These are phyloP conservation scores for Molorchus minor DNA, from an alignment of 2,888 invertebrate species.

Conservation along the genomic window DNA sequence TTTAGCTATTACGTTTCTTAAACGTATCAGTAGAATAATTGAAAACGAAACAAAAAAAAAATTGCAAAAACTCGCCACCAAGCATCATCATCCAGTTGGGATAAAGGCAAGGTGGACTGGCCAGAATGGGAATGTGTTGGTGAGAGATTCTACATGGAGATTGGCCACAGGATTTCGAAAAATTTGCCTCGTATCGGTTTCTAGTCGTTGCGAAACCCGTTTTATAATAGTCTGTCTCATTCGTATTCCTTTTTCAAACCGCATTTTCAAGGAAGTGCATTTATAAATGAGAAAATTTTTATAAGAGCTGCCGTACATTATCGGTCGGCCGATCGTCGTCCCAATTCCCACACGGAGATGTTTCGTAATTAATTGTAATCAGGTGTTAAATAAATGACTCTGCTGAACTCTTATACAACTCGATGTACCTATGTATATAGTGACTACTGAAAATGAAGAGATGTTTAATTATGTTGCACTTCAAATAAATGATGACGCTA, in stretches of 20 bases:
- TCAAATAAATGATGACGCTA: no score
- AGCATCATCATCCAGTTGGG: no score
- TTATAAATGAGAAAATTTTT: constrained; percentile 19
- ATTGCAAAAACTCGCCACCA: no score
- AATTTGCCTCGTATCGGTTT: constrained; percentile 50
- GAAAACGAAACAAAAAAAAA: no score
- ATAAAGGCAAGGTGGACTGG: constrained; percentile 31
- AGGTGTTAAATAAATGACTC: no score
- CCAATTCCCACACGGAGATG: constrained; percentile 10
- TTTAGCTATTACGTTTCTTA: no score
- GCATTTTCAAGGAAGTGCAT: constrained; percentile 40
- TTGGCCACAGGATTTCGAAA: constrained; percentile 49
- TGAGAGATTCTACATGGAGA: constrained; percentile 47
- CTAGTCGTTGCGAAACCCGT: constrained; percentile 49
- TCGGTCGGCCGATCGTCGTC: constrained; percentile 18
- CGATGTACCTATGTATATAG: no score
- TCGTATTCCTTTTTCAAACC: constrained; percentile 43
- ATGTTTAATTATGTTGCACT: no score
- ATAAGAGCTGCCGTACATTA: background rate
- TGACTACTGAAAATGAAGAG: no score
- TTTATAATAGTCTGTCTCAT: constrained; percentile 48
- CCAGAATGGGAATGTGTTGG: constrained; percentile 40
- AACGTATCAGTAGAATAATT: no score
- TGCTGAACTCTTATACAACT: no score
- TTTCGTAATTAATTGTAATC: constrained; percentile 9